phyloP scores from a whole-genome alignment of 2,797 vertebrate species.

The Xiphophorus birchmanni region DNA sequence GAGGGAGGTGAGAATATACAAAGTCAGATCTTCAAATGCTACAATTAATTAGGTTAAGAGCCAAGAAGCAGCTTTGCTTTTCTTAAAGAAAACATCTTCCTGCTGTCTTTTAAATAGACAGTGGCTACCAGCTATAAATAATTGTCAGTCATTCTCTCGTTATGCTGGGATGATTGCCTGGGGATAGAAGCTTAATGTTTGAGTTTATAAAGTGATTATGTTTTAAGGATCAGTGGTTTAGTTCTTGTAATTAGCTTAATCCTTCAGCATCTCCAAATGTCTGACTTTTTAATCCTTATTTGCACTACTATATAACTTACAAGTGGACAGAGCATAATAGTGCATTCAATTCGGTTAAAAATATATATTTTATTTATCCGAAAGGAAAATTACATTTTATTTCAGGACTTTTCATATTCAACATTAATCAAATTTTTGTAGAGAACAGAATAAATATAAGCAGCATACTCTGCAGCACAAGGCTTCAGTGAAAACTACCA shows the following conservation, averaged over 20 bases:
- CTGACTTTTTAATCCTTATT: neutral
- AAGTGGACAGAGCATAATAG: neutral
- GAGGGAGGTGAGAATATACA: neutral
- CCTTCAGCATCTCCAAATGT: neutral
- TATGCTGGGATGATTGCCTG: neutral
- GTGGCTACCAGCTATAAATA: neutral
- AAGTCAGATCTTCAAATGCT: neutral
- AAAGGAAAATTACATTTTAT: neutral
- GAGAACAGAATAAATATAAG: neutral
- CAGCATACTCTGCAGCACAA: neutral
- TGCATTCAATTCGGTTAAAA: neutral
- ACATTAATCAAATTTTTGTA: no score
- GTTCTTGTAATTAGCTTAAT: neutral
- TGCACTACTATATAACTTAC: neutral
- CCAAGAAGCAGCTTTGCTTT: neutral
- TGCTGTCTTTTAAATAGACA: neutral
- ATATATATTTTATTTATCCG: neutral
- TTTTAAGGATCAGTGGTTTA: neutral
- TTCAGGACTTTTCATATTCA: no score
- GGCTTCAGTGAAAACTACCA: neutral
- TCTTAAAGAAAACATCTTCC: neutral
- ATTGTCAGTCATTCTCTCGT: neutral
- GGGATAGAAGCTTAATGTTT: neutral
- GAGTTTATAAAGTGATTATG: neutral
- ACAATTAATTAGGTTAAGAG: neutral